Conservation (phyloP, 2,113 vertebrate genomes). For the human (Homo sapiens) region GRCh38 chr5:88314001-88314500, state of each 20-base stretch:
- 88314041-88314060: too few species aligned
- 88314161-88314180: background rate
- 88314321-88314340: background rate
- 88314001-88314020: too few species aligned
- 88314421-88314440: background rate
- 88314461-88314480: background rate
- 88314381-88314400: background rate
- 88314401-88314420: background rate
- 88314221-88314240: background rate
- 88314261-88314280: background rate
- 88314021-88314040: too few species aligned
- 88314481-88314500: background rate
- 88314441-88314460: background rate
- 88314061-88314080: too few species aligned
- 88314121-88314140: too few species aligned
- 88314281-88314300: background rate
- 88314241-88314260: background rate
- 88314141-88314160: background rate
- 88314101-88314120: too few species aligned
- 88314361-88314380: background rate
- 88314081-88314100: too few species aligned
- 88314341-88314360: background rate
- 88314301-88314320: background rate
- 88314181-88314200: background rate
- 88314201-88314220: slow-evolving; percentile 11